Percentiles rank a stretch among this genome's conserved stretches.
Conservation (phyloP, 1,140 invertebrate genomes). For the Drosophila truncata region DNA sequence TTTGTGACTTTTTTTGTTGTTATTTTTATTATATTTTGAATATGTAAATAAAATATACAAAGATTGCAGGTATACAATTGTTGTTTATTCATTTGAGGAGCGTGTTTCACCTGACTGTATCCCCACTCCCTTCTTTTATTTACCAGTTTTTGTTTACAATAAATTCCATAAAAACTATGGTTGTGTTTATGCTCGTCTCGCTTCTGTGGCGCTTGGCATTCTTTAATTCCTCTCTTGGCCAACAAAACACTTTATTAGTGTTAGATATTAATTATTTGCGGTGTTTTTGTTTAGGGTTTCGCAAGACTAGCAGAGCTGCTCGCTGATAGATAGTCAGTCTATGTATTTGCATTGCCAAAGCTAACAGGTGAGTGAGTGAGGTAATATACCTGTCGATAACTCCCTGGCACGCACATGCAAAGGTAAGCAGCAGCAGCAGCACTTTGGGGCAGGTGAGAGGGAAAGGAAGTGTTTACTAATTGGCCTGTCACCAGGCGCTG, state of each 20-base stretch:
- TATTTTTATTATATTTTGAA: constrained; percentile 43
- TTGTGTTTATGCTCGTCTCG: constrained; percentile 36
- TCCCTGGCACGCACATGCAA: constrained; percentile 25
- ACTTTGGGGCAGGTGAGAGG: background rate
- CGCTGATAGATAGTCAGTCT: background rate
- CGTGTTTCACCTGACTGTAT: constrained; percentile 4
- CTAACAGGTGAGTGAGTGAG: constrained; percentile 29
- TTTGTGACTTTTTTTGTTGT: constrained; percentile 20
- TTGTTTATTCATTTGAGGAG: constrained; percentile 32
- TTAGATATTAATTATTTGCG: constrained; percentile 40
- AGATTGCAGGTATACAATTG: constrained; percentile 15
- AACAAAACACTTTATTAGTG: constrained; percentile 32
- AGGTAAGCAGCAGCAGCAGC: background rate
- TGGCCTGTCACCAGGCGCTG: constrained; percentile 41
- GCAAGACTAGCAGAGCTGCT: constrained; percentile 13
- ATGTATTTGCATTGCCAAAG: constrained; percentile 24
- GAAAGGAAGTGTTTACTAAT: constrained; percentile 15
- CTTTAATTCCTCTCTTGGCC: constrained; percentile 25
- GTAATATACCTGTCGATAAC: constrained; percentile 39
- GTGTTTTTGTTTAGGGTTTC: constrained; percentile 26
- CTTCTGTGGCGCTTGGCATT: constrained; percentile 30
- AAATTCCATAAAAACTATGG: constrained; percentile 22
- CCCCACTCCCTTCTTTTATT: constrained; percentile 20
- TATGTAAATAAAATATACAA: constrained; percentile 19
- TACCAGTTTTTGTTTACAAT: constrained; percentile 32